A percentile compares a stretch with the other conserved stretches of the same genome.
phyloP scores from a whole-genome alignment of 2,797 vertebrate genomes.

The Rachycentron canadum region DNA sequence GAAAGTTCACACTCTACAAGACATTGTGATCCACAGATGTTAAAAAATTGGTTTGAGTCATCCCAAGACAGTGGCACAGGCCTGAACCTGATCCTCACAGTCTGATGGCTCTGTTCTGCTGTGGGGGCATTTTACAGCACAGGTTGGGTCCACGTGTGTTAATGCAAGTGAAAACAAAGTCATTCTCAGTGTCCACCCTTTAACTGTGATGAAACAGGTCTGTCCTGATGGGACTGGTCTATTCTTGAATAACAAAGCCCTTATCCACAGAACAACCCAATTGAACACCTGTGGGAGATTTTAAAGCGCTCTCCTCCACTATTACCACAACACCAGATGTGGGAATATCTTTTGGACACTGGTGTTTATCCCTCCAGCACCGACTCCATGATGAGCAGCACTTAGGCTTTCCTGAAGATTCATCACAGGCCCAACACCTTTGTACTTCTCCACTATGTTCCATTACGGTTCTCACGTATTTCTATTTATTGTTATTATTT shows the following conservation, averaged over 20 bases:
- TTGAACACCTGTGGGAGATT: neutral
- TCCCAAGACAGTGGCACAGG: neutral
- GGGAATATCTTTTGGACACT: too few species aligned
- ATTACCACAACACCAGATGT: neutral
- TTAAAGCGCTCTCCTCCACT: too few species aligned
- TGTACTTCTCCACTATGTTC: too few species aligned
- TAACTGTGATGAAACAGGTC: neutral
- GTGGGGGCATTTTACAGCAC: neutral
- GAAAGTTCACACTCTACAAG: neutral
- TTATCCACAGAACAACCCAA: neutral
- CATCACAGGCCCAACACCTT: neutral
- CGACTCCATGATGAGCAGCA: neutral
- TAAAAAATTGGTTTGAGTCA: neutral
- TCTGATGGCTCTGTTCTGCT: slow-evolving; percentile 8
- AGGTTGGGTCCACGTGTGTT: slow-evolving; percentile 2
- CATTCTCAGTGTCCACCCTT: neutral
- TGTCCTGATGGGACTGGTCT: too few species aligned
- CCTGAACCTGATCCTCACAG: slow-evolving; percentile 23
- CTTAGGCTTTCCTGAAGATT: too few species aligned
- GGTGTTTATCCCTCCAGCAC: neutral
- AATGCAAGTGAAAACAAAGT: slow-evolving; percentile 20
- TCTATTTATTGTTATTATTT: neutral
- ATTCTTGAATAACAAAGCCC: too few species aligned
- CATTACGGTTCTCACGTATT: neutral
- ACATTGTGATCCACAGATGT: too few species aligned